Conservation (phyloP, 2,797 vertebrate genomes). For the Phrynocephalus forsythii region DNA sequence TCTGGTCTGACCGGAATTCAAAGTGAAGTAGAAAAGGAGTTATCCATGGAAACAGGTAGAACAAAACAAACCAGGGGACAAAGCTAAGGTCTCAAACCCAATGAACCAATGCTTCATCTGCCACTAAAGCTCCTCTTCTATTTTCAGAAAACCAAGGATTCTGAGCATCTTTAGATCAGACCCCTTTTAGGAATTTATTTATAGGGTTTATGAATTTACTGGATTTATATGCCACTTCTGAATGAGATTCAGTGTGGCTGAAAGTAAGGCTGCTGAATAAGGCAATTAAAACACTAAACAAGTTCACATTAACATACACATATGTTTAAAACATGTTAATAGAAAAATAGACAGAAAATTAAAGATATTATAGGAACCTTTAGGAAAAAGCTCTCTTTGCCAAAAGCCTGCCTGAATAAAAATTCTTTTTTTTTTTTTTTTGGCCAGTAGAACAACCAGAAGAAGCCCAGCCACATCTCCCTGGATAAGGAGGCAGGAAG, state of each 20-base stretch:
- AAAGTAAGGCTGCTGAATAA: background rate
- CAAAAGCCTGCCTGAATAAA: too few species aligned
- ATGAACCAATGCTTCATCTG: conserved; percentile 70
- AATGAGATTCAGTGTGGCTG: background rate
- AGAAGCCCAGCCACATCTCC: too few species aligned
- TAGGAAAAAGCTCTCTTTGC: too few species aligned
- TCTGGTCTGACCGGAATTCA: conserved; percentile 58
- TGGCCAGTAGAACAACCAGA: too few species aligned
- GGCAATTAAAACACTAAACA: background rate
- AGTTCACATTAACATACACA: too few species aligned
- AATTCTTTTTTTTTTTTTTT: too few species aligned
- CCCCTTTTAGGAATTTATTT: background rate
- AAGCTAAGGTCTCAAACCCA: conserved; percentile 68
- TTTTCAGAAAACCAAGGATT: conserved; percentile 60
- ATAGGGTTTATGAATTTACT: conserved; percentile 27
- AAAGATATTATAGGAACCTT: too few species aligned
- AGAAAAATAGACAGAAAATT: too few species aligned
- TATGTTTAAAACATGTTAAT: too few species aligned
- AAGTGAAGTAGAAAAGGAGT: conserved; percentile 50
- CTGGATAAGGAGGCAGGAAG: too few species aligned
- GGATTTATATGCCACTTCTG: background rate
- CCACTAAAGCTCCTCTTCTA: conserved; percentile 52
- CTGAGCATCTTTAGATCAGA: conserved; percentile 50
- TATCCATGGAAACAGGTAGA: conserved; percentile 72
- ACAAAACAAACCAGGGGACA: conserved; percentile 62